These are phyloP conservation scores for Muscicapa striata DNA, from an alignment of 2,797 vertebrate species.

Conservation along the genomic window DNA sequence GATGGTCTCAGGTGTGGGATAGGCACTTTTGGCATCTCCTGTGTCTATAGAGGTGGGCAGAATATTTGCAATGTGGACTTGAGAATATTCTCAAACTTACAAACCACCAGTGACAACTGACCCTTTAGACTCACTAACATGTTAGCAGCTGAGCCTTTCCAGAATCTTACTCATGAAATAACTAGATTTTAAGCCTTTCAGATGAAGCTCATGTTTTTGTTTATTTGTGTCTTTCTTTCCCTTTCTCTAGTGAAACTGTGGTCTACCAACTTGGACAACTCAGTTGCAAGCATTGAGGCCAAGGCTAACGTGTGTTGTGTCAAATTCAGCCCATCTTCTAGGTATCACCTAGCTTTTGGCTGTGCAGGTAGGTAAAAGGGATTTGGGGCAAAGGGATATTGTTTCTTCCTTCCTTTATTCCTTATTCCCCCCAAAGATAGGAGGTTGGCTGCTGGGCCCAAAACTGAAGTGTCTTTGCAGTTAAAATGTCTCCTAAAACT, in stretches of 20 bases:
- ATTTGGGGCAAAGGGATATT: neutral
- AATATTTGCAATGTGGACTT: neutral
- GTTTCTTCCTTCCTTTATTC: neutral
- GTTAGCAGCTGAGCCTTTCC: neutral
- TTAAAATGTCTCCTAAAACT: neutral
- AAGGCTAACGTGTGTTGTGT: slow-evolving; percentile 99
- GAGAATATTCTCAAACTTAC: neutral
- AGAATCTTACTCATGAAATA: neutral
- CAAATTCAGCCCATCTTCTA: slow-evolving; percentile 97
- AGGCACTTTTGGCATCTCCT: neutral
- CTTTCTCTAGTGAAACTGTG: slow-evolving; percentile 91
- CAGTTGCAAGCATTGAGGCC: slow-evolving; percentile 97
- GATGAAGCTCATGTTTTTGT: neutral
- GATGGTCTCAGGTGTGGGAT: neutral
- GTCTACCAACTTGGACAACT: slow-evolving; percentile 99
- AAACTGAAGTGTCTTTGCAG: neutral
- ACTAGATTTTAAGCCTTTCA: neutral
- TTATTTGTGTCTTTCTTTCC: slow-evolving; percentile 5
- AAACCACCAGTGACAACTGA: neutral
- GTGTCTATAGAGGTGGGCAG: neutral
- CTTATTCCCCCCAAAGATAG: neutral
- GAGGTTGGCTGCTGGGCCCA: neutral
- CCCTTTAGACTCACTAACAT: neutral
- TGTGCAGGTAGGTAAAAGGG: slow-evolving; percentile 88
- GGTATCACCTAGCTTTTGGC: slow-evolving; percentile 97